These are phyloP conservation scores for Vireo altiloquus DNA, from an alignment of 2,113 vertebrate genomes.

Conservation along the genomic window DNA sequence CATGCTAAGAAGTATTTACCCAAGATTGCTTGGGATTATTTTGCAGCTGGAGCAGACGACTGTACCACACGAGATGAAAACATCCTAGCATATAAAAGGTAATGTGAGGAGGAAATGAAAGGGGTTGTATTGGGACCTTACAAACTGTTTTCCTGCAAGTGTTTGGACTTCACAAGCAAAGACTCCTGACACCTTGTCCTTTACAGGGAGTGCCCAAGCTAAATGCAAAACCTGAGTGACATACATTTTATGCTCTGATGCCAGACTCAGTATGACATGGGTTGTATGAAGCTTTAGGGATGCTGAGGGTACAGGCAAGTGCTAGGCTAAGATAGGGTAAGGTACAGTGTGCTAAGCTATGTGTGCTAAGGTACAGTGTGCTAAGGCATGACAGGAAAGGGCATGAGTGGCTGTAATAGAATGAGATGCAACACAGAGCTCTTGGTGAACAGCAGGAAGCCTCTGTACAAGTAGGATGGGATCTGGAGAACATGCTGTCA, in stretches of 20 bases:
- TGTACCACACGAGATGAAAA: slow-evolving; percentile 87
- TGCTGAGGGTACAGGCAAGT: not conserved
- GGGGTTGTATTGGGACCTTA: not conserved
- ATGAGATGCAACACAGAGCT: not conserved
- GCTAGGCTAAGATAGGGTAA: too few relatives aligned
- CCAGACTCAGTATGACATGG: not conserved
- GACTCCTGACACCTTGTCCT: not conserved
- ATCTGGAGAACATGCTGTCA: not conserved
- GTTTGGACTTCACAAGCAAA: not conserved
- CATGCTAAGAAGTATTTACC: slow-evolving; percentile 85
- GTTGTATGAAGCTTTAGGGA: not conserved
- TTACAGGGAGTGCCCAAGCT: not conserved
- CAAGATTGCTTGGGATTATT: slow-evolving; percentile 88
- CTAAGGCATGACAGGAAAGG: not conserved
- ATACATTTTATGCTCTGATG: not conserved
- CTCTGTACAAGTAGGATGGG: fast-evolving
- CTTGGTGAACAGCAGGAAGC: not conserved
- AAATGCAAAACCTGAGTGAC: not conserved
- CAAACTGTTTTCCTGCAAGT: not conserved
- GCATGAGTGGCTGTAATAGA: not conserved
- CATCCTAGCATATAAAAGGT: slow-evolving; percentile 87
- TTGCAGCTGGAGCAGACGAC: slow-evolving; percentile 88
- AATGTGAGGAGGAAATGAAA: not conserved
- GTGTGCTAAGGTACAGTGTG: not conserved
- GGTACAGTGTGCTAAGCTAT: not conserved